Percentiles rank a stretch among this genome's conserved stretches.
Evolutionary conservation across 2,888 invertebrate genomes (phyloP).

Genomic region (Adelphocoris suturalis): DNA sequence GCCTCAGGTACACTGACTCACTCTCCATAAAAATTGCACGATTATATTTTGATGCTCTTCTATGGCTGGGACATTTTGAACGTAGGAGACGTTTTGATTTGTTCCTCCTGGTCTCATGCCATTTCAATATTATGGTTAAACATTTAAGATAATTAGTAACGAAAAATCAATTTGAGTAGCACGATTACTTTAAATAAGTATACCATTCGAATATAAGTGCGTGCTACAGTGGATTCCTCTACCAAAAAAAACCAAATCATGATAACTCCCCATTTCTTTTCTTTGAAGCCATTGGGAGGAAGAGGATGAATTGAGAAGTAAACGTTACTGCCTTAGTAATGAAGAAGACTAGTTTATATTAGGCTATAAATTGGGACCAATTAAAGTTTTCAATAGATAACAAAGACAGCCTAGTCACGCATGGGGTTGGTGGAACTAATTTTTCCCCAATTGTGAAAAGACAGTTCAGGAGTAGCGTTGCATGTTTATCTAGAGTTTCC

Average conservation of each 20-base stretch:
- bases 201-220: too few species aligned
- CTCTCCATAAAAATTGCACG: too few species aligned
- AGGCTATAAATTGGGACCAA: conserved; percentile 43
- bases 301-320: background rate
- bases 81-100: too few species aligned
- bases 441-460: conserved; percentile 60
- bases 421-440: conserved; percentile 8
- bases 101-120: too few species aligned
- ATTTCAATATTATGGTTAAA: too few species aligned
- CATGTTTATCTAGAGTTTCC: conserved; percentile 62
- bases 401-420: conserved; percentile 41
- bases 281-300: background rate
- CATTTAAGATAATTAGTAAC: too few species aligned
- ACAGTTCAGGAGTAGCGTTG: conserved; percentile 44
- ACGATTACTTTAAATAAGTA: too few species aligned
- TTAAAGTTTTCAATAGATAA: conserved; percentile 62
- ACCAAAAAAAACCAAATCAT: background rate
- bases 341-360: conserved; percentile 25
- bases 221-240: too few species aligned
- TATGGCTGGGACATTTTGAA: too few species aligned
- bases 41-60: too few species aligned
- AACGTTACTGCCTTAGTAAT: background rate
- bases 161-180: too few species aligned
- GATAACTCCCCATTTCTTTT: background rate
- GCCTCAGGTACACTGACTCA: too few species aligned